Evolutionary conservation across 2,797 vertebrate genomes (phyloP).

Genomic region (Allobates femoralis): DNA sequence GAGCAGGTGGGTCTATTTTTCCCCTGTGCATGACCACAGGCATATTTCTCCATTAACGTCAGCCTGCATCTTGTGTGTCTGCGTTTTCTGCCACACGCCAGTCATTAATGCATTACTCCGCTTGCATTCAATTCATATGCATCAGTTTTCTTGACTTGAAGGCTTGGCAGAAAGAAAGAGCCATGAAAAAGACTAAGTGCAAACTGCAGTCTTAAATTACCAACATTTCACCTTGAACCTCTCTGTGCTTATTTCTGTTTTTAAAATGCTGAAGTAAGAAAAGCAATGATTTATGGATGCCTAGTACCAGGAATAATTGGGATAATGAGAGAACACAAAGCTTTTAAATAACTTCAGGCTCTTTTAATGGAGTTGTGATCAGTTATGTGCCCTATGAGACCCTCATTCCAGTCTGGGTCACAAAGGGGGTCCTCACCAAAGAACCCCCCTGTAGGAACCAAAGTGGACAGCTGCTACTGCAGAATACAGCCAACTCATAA

Average conservation of each 20-base stretch:
- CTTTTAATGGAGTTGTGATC: neutral
- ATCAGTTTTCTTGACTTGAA: slow-evolving; percentile 73
- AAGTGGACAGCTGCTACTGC: neutral
- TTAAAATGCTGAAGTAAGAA: slow-evolving; percentile 53
- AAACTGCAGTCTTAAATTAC: slow-evolving; percentile 65
- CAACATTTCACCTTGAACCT: slow-evolving; percentile 71
- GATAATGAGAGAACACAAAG: slow-evolving; percentile 27
- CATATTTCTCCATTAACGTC: slow-evolving; percentile 97
- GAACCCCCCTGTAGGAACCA: neutral
- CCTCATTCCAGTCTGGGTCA: too few species aligned
- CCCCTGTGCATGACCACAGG: slow-evolving; percentile 82
- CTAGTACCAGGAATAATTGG: slow-evolving; percentile 32
- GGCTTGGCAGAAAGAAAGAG: slow-evolving; percentile 62
- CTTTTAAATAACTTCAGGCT: neutral
- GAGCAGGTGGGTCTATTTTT: slow-evolving; percentile 75
- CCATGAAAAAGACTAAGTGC: slow-evolving; percentile 18
- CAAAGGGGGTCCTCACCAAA: neutral
- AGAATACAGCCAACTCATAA: neutral
- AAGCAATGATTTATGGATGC: slow-evolving; percentile 56
- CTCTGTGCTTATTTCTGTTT: slow-evolving; percentile 32
- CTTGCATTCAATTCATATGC: slow-evolving; percentile 79
- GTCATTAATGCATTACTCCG: slow-evolving; percentile 90
- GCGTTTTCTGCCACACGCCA: slow-evolving; percentile 79
- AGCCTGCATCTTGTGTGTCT: slow-evolving; percentile 82
- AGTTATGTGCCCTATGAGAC: neutral